A percentile compares a stretch with the other conserved stretches of the same genome.
phyloP scores from a whole-genome alignment of 1,140 invertebrate species.

The Drosophila albomicans region DNA sequence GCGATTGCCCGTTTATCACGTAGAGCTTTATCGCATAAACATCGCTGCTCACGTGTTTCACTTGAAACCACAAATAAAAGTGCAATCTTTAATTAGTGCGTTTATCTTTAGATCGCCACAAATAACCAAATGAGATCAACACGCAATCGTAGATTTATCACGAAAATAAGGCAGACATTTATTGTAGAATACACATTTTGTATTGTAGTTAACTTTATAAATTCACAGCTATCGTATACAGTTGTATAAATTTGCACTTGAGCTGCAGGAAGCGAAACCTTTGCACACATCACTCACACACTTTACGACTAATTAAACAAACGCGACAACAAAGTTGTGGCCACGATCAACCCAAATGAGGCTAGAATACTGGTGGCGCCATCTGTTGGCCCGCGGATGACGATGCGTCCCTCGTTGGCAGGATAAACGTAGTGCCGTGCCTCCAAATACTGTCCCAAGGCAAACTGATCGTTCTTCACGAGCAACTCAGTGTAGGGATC shows the following conservation, averaged over 20 bases:
- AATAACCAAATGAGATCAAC: not conserved
- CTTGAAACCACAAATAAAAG: conserved; percentile 16
- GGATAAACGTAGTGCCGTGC: conserved; percentile 85
- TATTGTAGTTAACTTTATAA: conserved; percentile 22
- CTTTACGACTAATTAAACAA: conserved; percentile 32
- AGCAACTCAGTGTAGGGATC: conserved; percentile 34
- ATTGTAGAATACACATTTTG: not conserved
- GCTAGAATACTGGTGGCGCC: conserved; percentile 39
- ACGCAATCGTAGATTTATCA: not conserved
- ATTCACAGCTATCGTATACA: conserved; percentile 24
- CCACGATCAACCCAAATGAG: conserved; percentile 48
- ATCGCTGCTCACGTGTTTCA: not conserved
- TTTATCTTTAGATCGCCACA: conserved; percentile 12
- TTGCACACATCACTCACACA: too few relatives aligned
- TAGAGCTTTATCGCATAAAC: not conserved
- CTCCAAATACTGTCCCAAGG: conserved; percentile 60
- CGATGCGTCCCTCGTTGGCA: conserved; percentile 86
- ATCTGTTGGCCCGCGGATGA: conserved; percentile 23
- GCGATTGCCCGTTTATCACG: conserved; percentile 6
- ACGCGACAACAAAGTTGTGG: conserved; percentile 33
- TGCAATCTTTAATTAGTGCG: not conserved
- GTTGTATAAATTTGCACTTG: not conserved
- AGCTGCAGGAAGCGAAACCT: not conserved
- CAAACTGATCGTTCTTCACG: conserved; percentile 51
- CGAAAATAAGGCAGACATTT: conserved; percentile 4